Percentiles rank a stretch among this genome's conserved stretches.
These are phyloP conservation scores for Mesembrinibis cayennensis DNA, from an alignment of 2,113 vertebrate genomes.

Conservation along the genomic window DNA sequence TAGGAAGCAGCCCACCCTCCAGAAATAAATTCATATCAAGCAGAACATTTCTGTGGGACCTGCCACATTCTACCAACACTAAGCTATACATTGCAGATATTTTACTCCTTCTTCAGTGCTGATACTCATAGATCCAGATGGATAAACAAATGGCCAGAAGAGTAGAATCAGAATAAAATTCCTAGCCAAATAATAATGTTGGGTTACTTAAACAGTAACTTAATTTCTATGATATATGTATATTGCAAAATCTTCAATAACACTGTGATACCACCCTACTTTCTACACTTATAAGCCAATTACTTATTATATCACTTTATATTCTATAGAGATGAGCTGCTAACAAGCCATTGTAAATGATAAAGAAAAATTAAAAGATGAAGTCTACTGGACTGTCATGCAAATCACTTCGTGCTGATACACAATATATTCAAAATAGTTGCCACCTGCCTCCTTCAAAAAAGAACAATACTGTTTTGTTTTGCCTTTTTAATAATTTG, in stretches of 20 bases:
- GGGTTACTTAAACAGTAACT: background rate
- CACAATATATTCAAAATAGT: conserved; percentile 36
- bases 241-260: background rate
- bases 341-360: conserved; percentile 40
- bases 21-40: background rate
- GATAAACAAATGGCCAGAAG: background rate
- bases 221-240: background rate
- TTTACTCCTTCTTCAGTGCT: background rate
- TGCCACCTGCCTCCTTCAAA: conserved; percentile 69
- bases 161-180: background rate
- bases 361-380: conserved; percentile 42
- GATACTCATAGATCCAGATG: background rate
- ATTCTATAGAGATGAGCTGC: background rate
- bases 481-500: background rate
- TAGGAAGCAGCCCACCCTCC: conserved; percentile 13
- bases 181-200: background rate
- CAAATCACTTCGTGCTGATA: conserved; percentile 65
- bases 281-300: background rate
- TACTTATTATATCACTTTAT: background rate
- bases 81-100: background rate
- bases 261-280: background rate
- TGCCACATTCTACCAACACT: background rate
- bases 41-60: background rate
- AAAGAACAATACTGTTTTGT: background rate
- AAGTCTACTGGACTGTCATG: conserved; percentile 65